Base-by-base conservation (phyloP, 2,888 invertebrate genomes). In the Eupithecia tripunctaria region DNA sequence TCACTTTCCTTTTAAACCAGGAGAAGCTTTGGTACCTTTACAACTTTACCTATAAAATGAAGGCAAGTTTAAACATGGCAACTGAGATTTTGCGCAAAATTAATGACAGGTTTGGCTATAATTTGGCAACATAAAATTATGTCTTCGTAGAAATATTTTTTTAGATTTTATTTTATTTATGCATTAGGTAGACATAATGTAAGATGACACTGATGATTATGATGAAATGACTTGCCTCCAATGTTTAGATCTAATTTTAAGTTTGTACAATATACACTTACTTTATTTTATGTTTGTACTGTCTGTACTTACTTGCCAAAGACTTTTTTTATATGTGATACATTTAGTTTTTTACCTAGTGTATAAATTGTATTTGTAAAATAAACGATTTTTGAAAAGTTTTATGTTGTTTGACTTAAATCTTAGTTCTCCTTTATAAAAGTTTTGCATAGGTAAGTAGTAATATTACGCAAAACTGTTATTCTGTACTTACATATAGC, bases 301-400 rank as follows among this genome's bases (percentile, higher is more conserved):
- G 84, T 87, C 84, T 84, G 90, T 93, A 90, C 90, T 93, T 86
- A 89, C 90, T 93, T 86, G 93, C 94, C 94, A 94, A 94, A 94
- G 94, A 94, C 89, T 90, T 91, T 90, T 90, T 92, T 92, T 86
- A 86, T 91, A 93, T 93, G 92, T 93, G 92, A 94, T 94, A 93
- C 87, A 86, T 87, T 92, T 90, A 90, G 86, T 91, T 92, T 91
- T 90, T 89, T 90, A 91, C 85, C 85, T 92, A 91, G 85, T 82
- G 72, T 85, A 80, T 91, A 91, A 86, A 86, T 84, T 85, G 87
- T 88, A 89, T 88, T 88, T 88, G 86, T 85, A 83, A 80, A 86
- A 84, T 85, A 87, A 87, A 87, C 82, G 71, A 83, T 81, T 85
- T 84, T 84, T 80, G 82, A 76, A 76, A 77, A 74, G 71, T 79